These are phyloP conservation scores for Nemoura dubitans DNA, from an alignment of 2,888 invertebrate genomes.

Conservation along the genomic window DNA sequence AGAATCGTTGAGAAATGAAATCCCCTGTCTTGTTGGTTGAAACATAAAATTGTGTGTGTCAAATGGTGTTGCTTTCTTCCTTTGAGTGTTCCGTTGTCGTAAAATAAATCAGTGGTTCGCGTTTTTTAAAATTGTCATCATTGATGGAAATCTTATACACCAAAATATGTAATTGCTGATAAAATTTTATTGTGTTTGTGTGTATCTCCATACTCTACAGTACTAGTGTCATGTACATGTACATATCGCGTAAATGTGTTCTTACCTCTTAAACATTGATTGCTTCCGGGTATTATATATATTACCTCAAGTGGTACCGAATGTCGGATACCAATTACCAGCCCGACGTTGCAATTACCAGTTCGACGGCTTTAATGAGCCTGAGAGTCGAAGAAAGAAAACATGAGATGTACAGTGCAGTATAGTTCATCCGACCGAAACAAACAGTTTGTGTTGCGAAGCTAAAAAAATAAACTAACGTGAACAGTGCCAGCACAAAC, in stretches of 20 bases:
- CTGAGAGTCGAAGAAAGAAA: background rate
- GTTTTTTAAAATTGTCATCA: background rate
- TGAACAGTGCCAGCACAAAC: background rate
- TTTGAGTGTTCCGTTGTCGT: constrained; percentile 1
- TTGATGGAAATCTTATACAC: constrained; percentile 28
- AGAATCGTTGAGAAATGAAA: background rate
- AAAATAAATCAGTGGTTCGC: constrained; percentile 1
- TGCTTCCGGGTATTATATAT: background rate
- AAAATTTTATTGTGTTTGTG: background rate
- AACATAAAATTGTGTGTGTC: background rate
- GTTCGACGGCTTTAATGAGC: background rate
- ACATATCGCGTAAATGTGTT: constrained; percentile 19
- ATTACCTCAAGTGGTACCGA: background rate
- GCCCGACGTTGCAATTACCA: too few species aligned
- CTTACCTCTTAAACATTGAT: background rate
- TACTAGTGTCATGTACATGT: constrained; percentile 21
- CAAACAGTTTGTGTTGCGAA: background rate
- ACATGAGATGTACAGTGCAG: background rate
- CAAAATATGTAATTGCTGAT: background rate
- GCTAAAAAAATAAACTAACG: background rate
- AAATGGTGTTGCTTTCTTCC: background rate
- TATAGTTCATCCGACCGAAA: background rate
- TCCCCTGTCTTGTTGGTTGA: background rate
- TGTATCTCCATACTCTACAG: background rate
- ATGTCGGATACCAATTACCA: background rate